Conservation (phyloP, 2,888 invertebrate genomes). For the Autographa gamma region DNA sequence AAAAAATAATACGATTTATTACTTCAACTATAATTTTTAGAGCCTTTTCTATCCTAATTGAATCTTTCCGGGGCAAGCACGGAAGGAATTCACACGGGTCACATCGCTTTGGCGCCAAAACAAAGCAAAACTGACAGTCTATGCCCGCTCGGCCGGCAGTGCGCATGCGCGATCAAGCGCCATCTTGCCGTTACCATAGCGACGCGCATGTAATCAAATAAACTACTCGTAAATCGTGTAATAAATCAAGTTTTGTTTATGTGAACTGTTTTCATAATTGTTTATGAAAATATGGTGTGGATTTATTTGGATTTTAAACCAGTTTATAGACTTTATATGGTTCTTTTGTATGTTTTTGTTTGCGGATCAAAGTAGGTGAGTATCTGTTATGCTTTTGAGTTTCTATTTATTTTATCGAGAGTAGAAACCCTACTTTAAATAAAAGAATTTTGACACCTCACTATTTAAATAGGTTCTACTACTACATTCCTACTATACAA, state of each 20-base stretch:
- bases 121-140: constrained; percentile 69
- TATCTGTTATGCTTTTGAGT: constrained; percentile 41
- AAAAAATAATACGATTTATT: neutral
- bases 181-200: constrained; percentile 80
- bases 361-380: constrained; percentile 28
- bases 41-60: constrained; percentile 2
- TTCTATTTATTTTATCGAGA: constrained; percentile 30
- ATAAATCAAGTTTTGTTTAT: constrained; percentile 17
- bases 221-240: constrained; percentile 54
- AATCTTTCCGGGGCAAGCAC: constrained; percentile 63
- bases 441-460: neutral
- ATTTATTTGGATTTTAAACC: neutral
- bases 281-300: constrained; percentile 22
- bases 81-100: constrained; percentile 62
- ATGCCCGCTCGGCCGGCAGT: constrained; percentile 65
- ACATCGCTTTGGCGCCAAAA: constrained; percentile 80
- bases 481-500: too few species aligned
- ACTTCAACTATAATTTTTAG: neutral
- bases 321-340: neutral
- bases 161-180: constrained; percentile 76
- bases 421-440: constrained; percentile 20
- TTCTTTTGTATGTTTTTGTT: constrained; percentile 29
- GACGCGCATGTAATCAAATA: constrained; percentile 76
- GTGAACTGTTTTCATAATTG: constrained; percentile 16
- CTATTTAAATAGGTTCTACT: too few species aligned